Evolutionary conservation across 2,888 invertebrate genomes (phyloP).

Genomic region (Griposia aprilina): DNA sequence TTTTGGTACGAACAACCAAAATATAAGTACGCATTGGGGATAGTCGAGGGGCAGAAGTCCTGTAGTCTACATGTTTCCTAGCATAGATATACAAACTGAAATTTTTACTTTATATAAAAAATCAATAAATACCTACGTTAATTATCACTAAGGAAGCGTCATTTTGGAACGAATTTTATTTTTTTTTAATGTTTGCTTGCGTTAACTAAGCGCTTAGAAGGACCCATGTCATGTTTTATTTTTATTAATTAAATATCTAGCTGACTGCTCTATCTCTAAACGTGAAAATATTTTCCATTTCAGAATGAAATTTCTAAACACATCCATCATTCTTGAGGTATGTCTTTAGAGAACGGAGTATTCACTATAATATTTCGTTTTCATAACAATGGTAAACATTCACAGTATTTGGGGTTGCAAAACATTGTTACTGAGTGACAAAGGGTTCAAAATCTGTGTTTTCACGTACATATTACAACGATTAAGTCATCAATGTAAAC

Average conservation of each 20-base stretch:
- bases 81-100: slow-evolving; percentile 70
- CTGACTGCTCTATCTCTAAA: slow-evolving; percentile 52
- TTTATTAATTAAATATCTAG: slow-evolving; percentile 57
- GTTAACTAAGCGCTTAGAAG: slow-evolving; percentile 63
- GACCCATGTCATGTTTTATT: slow-evolving; percentile 64
- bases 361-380: slow-evolving; percentile 37
- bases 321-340: slow-evolving; percentile 31
- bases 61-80: slow-evolving; percentile 63
- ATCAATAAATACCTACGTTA: slow-evolving; percentile 78
- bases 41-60: slow-evolving; percentile 57
- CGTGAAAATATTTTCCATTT: slow-evolving; percentile 49
- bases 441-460: not conserved
- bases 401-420: slow-evolving; percentile 3
- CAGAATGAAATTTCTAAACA: slow-evolving; percentile 43
- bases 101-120: slow-evolving; percentile 70
- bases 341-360: slow-evolving; percentile 32
- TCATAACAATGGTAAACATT: slow-evolving; percentile 43
- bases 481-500: slow-evolving; percentile 27
- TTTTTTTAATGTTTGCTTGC: slow-evolving; percentile 59
- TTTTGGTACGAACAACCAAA: slow-evolving; percentile 57
- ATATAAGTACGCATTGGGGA: slow-evolving; percentile 66
- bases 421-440: slow-evolving; percentile 15
- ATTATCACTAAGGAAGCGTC: slow-evolving; percentile 82
- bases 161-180: slow-evolving; percentile 74
- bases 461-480: slow-evolving; percentile 13